Evolutionary conservation across 2,888 invertebrate genomes (phyloP).

Genomic region (Trilocha varians): DNA sequence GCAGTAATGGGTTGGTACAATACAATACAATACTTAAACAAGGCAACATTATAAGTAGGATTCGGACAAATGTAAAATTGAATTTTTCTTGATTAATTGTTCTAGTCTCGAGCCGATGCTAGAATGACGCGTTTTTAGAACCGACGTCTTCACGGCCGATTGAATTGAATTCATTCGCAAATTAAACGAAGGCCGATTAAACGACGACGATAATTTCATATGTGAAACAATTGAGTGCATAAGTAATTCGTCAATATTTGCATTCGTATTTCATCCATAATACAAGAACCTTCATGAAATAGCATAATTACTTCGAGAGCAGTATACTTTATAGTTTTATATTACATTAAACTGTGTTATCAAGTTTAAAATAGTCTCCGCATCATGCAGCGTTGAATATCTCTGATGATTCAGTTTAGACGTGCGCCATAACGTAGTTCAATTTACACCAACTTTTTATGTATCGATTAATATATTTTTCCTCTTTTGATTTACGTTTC

Average conservation of each 20-base stretch:
- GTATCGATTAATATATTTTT: neutral
- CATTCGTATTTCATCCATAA: neutral
- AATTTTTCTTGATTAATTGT: constrained; percentile 16
- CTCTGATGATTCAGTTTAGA: neutral
- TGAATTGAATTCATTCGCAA: constrained; percentile 29
- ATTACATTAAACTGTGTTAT: neutral
- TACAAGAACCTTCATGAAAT: neutral
- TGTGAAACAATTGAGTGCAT: neutral
- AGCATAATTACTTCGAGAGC: neutral
- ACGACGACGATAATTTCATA: constrained; percentile 10
- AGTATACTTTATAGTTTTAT: neutral
- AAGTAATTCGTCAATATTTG: neutral
- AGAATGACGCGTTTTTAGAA: constrained; percentile 20
- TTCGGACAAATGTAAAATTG: constrained; percentile 13
- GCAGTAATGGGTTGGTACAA: too few relatives aligned
- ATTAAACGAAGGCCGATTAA: constrained; percentile 27
- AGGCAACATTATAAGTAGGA: too few relatives aligned
- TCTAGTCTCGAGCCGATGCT: constrained; percentile 13
- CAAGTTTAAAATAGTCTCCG: neutral
- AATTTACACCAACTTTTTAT: neutral
- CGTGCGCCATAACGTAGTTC: neutral
- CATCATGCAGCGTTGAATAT: neutral
- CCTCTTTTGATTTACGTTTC: neutral
- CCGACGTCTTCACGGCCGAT: constrained; percentile 13
- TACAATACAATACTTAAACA: too few relatives aligned